phyloP scores from a whole-genome alignment of 2,113 vertebrate genomes.

The Hippocampus barbouri region DNA sequence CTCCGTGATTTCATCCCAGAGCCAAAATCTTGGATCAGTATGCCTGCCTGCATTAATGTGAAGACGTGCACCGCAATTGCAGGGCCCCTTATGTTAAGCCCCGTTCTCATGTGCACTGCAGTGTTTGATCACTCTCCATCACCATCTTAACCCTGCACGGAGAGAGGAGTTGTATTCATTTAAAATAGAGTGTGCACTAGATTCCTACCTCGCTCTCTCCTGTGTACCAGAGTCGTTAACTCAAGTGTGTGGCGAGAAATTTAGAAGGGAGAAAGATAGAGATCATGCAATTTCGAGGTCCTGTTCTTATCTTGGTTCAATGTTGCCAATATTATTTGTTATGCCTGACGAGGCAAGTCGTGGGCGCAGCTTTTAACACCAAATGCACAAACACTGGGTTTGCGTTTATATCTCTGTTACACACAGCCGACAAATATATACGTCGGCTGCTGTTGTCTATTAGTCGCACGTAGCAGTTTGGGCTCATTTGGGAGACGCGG shows the following conservation, averaged over 20 bases:
- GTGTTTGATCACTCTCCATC: slow-evolving; percentile 20
- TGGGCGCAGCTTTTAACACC: slow-evolving; percentile 17
- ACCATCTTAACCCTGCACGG: slow-evolving; percentile 3
- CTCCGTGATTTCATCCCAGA: slow-evolving; percentile 51
- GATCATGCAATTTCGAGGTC: slow-evolving; percentile 26
- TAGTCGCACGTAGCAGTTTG: slow-evolving; percentile 29
- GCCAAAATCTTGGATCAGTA: slow-evolving; percentile 56
- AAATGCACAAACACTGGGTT: slow-evolving; percentile 42
- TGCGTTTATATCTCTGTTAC: slow-evolving; percentile 33
- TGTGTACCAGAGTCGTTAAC: slow-evolving; percentile 41
- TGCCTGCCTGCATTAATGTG: slow-evolving; percentile 55
- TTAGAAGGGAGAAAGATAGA: slow-evolving; percentile 22
- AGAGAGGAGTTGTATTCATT: slow-evolving; percentile 41
- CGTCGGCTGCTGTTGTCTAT: slow-evolving; percentile 36
- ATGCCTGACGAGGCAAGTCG: slow-evolving; percentile 30
- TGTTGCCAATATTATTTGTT: slow-evolving; percentile 39
- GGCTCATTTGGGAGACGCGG: slow-evolving; percentile 48
- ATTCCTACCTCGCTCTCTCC: slow-evolving; percentile 20
- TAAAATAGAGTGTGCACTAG: slow-evolving; percentile 34
- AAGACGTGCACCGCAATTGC: slow-evolving; percentile 40
- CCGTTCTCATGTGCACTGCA: slow-evolving; percentile 26
- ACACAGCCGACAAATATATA: slow-evolving; percentile 50
- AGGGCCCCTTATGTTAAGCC: slow-evolving; percentile 49
- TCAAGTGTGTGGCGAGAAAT: slow-evolving; percentile 34
- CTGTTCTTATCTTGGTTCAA: slow-evolving; percentile 31